These are phyloP conservation scores for Calliopum simillimum DNA, from an alignment of 2,888 invertebrate species.

Conservation along the genomic window DNA sequence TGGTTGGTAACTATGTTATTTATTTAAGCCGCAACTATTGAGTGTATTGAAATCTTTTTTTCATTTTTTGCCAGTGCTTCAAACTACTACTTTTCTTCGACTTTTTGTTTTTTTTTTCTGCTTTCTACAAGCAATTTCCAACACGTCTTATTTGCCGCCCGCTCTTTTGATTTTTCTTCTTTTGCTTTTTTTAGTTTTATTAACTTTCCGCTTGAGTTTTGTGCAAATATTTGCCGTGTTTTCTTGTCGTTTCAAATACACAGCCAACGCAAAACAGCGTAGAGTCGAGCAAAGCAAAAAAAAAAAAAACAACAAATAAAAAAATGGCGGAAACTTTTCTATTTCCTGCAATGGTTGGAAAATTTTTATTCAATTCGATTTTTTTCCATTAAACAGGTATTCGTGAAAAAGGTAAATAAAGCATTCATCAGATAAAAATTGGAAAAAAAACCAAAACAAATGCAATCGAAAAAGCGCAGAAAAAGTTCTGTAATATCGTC, in stretches of 20 bases:
- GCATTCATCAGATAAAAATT: background rate
- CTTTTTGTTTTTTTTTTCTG: background rate
- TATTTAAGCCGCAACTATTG: constrained; percentile 4
- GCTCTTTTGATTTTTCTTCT: background rate
- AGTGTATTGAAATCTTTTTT: constrained; percentile 11
- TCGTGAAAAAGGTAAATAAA: background rate
- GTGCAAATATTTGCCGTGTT: constrained; percentile 28
- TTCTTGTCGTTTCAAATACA: background rate
- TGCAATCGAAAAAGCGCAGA: no score
- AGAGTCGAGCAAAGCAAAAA: no score
- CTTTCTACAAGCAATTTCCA: background rate
- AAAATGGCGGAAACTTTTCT: background rate
- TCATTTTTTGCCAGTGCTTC: background rate
- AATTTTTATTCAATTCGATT: constrained; percentile 9
- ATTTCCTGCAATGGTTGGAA: background rate
- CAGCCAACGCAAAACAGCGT: background rate
- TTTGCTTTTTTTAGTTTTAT: constrained; percentile 11
- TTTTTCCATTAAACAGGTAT: background rate
- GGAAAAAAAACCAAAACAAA: no score
- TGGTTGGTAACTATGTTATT: background rate
- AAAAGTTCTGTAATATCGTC: no score
- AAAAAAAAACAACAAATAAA: no score
- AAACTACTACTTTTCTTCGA: no score
- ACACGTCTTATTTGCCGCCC: no score
- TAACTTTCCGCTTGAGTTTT: constrained; percentile 10